Percentiles rank a stretch among this genome's conserved stretches.
These are phyloP conservation scores for Stenodema calcarata DNA, from an alignment of 2,888 invertebrate species.

Conservation along the genomic window DNA sequence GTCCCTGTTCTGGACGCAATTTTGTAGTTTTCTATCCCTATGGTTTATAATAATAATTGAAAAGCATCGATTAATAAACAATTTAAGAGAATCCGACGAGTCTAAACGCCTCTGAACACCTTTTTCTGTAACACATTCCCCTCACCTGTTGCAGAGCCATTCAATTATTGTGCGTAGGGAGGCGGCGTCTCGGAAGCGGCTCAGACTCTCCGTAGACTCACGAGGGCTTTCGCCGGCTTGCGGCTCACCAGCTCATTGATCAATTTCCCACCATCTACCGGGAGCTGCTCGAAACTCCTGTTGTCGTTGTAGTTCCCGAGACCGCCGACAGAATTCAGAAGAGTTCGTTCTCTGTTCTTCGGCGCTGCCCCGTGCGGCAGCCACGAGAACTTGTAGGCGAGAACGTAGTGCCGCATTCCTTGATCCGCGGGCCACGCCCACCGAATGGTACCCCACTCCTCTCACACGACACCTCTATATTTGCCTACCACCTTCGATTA, in stretches of 20 bases:
- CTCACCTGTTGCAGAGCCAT: background rate
- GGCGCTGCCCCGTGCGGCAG: background rate
- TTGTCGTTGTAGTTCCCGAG: background rate
- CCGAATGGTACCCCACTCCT: background rate
- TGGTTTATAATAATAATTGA: too few species aligned
- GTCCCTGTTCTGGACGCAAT: too few species aligned
- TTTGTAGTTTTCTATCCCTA: too few species aligned
- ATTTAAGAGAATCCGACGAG: too few species aligned
- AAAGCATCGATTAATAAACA: too few species aligned
- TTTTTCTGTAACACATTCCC: too few species aligned
- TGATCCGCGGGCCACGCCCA: background rate
- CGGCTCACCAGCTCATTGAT: background rate
- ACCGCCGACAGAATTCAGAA: background rate
- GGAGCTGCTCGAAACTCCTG: background rate
- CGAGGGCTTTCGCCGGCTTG: background rate
- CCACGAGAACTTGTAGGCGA: background rate
- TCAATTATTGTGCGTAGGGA: background rate
- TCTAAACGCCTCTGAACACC: too few species aligned
- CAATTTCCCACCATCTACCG: background rate
- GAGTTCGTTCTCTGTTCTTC: background rate
- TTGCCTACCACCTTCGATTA: too few species aligned
- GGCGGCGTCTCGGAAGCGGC: background rate
- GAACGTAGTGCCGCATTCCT: slow-evolving; percentile 19
- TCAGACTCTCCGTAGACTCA: background rate
- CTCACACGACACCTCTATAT: background rate